Conservation (phyloP, 2,797 vertebrate genomes). For the Podarcis siculus region DNA sequence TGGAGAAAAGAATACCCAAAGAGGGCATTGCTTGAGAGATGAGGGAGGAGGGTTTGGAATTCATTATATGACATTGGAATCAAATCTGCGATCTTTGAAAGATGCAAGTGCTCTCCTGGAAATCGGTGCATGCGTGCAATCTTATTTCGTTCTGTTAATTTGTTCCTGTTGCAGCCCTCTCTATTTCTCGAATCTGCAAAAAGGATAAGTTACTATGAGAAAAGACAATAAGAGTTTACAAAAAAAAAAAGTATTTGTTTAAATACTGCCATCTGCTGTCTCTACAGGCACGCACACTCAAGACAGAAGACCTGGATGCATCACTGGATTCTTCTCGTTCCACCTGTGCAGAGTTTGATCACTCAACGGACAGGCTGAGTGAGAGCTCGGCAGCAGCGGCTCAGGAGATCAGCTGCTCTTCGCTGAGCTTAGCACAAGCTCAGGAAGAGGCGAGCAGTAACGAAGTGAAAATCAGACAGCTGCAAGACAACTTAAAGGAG, state of each 20-base stretch:
- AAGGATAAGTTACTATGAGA: neutral
- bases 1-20: no score
- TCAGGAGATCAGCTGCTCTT: slow-evolving; percentile 64
- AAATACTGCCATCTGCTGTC: slow-evolving; percentile 37
- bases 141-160: no score
- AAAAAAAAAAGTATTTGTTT: neutral
- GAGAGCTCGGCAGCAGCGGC: slow-evolving; percentile 54
- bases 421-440: slow-evolving; percentile 41
- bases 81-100: no score
- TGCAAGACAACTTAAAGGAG: slow-evolving; percentile 83
- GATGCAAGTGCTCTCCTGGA: no score
- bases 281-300: slow-evolving; percentile 74
- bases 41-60: slow-evolving; percentile 14
- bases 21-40: neutral
- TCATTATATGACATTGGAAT: neutral
- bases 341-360: slow-evolving; percentile 82
- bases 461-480: slow-evolving; percentile 79
- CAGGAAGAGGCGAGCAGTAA: slow-evolving; percentile 59
- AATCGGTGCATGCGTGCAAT: no score
- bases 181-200: neutral
- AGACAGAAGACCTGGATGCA: slow-evolving; percentile 73
- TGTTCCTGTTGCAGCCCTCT: no score
- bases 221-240: neutral
- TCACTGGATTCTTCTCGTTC: slow-evolving; percentile 85
- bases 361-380: slow-evolving; percentile 53